phyloP scores from a whole-genome alignment of 2,888 invertebrate genomes.

The Priocnemis perturbator region DNA sequence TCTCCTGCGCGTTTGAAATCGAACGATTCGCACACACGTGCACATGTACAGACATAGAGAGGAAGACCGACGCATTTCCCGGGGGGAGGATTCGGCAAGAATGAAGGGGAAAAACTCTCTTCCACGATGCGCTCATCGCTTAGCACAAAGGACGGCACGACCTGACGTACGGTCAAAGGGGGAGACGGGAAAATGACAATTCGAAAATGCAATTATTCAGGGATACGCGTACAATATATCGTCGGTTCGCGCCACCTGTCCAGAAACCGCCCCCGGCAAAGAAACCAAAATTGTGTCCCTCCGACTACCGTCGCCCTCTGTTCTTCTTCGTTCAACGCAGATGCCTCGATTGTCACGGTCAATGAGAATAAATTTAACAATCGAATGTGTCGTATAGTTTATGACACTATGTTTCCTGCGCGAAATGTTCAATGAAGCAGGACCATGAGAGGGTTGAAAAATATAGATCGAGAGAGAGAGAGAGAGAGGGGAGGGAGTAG shows the following conservation, averaged over 20 bases:
- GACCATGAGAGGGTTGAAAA: neutral
- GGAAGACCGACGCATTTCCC: conserved; percentile 24
- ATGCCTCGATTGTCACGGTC: conserved; percentile 45
- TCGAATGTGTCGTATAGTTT: neutral
- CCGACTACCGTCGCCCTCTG: neutral
- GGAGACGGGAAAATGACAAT: conserved; percentile 41
- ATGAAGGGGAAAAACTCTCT: conserved; percentile 19
- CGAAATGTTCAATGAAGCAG: neutral
- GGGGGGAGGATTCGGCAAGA: conserved; percentile 3
- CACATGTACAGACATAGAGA: no score
- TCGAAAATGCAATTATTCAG: conserved; percentile 64
- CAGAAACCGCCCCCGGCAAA: conserved; percentile 43
- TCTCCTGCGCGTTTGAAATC: conserved; percentile 15
- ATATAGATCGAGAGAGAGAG: neutral
- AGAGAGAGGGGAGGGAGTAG: neutral
- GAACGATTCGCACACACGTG: neutral
- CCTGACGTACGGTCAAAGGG: conserved; percentile 19
- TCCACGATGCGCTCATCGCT: conserved; percentile 26
- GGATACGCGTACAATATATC: conserved; percentile 46
- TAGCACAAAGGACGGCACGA: conserved; percentile 36
- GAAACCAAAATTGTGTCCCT: conserved; percentile 2
- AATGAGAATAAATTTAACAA: conserved; percentile 40
- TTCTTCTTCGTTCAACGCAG: conserved; percentile 27
- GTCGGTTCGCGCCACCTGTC: conserved; percentile 45
- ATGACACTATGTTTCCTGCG: neutral